Evolutionary conservation across 1,140 invertebrate genomes (phyloP).

Genomic region (Heterodera schachtii): DNA sequence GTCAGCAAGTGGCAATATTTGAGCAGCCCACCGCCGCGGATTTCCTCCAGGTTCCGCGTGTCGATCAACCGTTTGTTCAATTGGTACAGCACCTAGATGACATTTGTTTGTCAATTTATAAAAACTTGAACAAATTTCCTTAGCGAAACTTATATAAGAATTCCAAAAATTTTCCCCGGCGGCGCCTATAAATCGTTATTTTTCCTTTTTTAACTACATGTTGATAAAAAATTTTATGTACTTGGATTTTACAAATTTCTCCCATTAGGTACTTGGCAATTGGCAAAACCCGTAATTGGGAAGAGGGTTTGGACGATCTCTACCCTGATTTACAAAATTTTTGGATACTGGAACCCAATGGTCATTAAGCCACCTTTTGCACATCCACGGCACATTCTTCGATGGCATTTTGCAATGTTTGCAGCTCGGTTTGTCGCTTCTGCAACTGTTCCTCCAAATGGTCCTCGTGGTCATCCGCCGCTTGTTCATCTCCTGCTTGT

Average conservation of each 20-base stretch:
- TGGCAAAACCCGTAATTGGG: too few species aligned
- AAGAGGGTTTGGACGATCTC: too few species aligned
- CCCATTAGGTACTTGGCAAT: too few species aligned
- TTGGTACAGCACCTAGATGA: constrained; percentile 51
- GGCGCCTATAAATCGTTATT: too few species aligned
- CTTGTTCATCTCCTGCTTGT: background rate
- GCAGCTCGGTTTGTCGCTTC: constrained; percentile 18
- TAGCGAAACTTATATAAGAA: too few species aligned
- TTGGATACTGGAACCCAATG: too few species aligned
- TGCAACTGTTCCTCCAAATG: constrained; percentile 10
- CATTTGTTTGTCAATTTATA: constrained; percentile 66
- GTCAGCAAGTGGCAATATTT: constrained; percentile 97
- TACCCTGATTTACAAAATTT: too few species aligned
- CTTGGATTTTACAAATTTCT: too few species aligned
- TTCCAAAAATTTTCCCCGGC: too few species aligned
- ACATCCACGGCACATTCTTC: constrained; percentile 33
- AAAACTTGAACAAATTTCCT: too few species aligned
- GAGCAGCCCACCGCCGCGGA: constrained; percentile 92
- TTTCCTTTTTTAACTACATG: too few species aligned
- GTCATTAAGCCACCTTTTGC: constrained; percentile 6
- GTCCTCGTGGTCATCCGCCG: background rate
- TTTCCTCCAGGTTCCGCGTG: constrained; percentile 85
- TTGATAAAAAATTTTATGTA: too few species aligned
- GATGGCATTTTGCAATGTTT: constrained; percentile 24
- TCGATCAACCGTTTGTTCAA: constrained; percentile 61